These are phyloP conservation scores for Plecotus auritus DNA, from an alignment of 2,113 vertebrate genomes.

Conservation along the genomic window DNA sequence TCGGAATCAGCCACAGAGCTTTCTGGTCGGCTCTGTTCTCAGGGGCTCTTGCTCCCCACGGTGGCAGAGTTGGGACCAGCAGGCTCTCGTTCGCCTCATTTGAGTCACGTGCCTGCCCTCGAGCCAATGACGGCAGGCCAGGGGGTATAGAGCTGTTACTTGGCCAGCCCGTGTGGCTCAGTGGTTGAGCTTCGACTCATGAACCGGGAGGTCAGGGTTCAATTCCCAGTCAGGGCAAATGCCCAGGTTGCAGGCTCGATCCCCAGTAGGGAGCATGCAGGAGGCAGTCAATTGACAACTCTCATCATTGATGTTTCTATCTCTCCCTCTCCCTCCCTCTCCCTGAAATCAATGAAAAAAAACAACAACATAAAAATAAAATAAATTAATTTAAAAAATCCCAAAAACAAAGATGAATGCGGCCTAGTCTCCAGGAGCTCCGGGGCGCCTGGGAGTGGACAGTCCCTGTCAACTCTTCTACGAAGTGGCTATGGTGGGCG, in stretches of 20 bases:
- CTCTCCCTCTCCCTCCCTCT: too few species aligned
- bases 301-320: too few species aligned
- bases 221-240: too few species aligned
- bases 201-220: too few species aligned
- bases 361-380: too few species aligned
- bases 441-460: not conserved
- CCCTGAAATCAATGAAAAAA: too few species aligned
- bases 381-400: too few species aligned
- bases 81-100: not conserved
- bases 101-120: not conserved
- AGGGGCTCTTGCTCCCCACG: rapidly evolving
- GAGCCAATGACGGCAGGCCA: not conserved
- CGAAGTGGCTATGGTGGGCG: rapidly evolving
- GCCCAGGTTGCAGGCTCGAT: too few species aligned
- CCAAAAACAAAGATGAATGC: not conserved
- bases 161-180: not conserved
- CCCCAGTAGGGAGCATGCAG: too few species aligned
- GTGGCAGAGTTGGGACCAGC: not conserved
- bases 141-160: rapidly evolving
- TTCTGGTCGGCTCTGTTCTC: not conserved
- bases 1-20: rapidly evolving
- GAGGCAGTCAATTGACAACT: too few species aligned
- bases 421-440: not conserved
- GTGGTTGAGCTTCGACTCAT: too few species aligned
- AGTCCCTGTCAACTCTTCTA: not conserved